Evolutionary conservation across 2,113 vertebrate species (phyloP).

Genomic region (Rhegmatorhina hoffmannsi): DNA sequence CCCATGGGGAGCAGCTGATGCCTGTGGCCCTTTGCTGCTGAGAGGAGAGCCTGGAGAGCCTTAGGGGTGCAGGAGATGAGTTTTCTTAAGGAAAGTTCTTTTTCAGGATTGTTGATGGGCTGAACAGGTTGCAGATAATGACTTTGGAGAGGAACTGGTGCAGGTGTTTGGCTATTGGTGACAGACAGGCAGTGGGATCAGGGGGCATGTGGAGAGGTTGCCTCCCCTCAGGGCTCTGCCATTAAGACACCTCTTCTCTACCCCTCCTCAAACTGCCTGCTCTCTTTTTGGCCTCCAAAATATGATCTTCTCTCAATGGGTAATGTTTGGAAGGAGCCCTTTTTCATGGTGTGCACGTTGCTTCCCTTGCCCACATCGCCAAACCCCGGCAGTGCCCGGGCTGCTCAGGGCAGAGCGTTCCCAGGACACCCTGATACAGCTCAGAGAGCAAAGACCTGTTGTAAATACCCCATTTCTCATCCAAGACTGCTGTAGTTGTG

Average conservation of each 20-base stretch:
- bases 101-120: neutral
- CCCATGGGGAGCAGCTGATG: neutral
- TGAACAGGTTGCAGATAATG: neutral
- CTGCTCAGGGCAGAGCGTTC: neutral
- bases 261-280: neutral
- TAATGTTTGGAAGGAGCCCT: neutral
- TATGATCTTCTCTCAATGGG: neutral
- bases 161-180: neutral
- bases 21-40: neutral
- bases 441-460: neutral
- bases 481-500: neutral
- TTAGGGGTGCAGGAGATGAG: neutral
- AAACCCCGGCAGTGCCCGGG: neutral
- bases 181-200: rapidly evolving
- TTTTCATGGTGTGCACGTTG: neutral
- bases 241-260: neutral
- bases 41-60: neutral
- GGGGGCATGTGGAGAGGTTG: neutral
- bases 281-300: neutral
- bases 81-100: neutral
- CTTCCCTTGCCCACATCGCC: neutral
- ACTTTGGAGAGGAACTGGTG: neutral
- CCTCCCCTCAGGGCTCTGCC: neutral
- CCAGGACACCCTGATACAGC: neutral
- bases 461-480: neutral